Evolutionary conservation across 2,888 invertebrate species (phyloP), one percentile per base, ranked within the genome.

Genomic region (Diaperis boleti): DNA sequence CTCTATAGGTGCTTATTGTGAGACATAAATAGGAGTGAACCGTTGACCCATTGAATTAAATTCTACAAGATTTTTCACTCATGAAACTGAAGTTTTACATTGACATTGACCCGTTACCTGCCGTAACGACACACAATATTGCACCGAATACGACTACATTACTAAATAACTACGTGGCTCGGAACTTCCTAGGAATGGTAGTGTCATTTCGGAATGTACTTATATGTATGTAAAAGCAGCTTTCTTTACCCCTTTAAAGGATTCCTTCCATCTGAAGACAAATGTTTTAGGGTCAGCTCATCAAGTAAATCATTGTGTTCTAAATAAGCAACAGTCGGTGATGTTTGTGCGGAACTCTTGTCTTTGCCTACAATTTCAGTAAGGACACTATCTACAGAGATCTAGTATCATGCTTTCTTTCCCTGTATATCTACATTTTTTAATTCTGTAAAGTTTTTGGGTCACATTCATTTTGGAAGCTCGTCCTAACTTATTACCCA

Each of bases 21-120:
- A 42, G 14, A 52, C 41, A 39, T 49, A 39, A 59, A 59, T 18
- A 33, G 45, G 7, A 10, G n/a, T 33, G 45, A 47, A 57, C 39
- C 60, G 44, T 44, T 60, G 60, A 60, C 54, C 60, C 26, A 60
- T 37, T 54, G 60, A 54, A 29, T 45, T 22, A 49, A 26, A 31
- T 42, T 17, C 41, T 22, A 47, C 47, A 44, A 44, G 44, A 13
- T 26, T 35, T 29, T 31, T 50, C 17, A 39, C 52, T 52, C 52
- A 14, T 6, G 37, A 54, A 41, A 54, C 39, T 39, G 37, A 52
- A 39, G 39, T 37, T 37, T 1, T 45, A 18, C 20, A 14, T 20
- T 20, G 18, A 37, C 37, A 14, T 20, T 20, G 18, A 37, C 37
- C 52, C 52, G 52, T 52, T 52, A 52, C 26, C 20, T n/a, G 7